phyloP scores from a whole-genome alignment of 1,140 invertebrate genomes.

The Goniozus legneri region DNA sequence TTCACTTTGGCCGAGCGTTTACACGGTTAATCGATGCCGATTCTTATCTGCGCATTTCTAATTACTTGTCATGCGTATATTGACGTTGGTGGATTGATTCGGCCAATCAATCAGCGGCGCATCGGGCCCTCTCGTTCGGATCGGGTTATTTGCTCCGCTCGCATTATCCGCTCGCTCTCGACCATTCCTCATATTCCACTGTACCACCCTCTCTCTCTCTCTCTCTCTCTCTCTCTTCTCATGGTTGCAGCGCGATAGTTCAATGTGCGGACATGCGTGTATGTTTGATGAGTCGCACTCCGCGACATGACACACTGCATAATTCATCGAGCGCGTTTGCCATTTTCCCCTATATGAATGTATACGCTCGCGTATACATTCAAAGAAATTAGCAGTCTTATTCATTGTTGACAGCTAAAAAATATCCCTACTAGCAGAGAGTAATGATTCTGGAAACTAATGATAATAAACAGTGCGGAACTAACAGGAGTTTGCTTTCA shows the following conservation, averaged over 20 bases:
- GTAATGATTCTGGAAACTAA: too few relatives aligned
- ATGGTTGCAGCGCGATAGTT: too few relatives aligned
- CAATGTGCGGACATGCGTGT: conserved; percentile 17
- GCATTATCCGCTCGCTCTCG: not conserved
- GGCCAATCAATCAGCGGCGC: conserved; percentile 16
- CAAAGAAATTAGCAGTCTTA: too few relatives aligned
- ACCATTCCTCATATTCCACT: not conserved
- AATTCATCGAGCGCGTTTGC: conserved; percentile 26
- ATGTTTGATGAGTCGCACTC: conserved; percentile 29
- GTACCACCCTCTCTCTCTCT: conserved; percentile 3
- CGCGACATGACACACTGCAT: conserved; percentile 28
- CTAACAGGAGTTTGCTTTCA: conserved; percentile 22
- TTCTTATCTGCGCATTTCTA: conserved; percentile 18
- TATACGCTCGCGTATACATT: too few relatives aligned
- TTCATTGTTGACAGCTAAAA: too few relatives aligned
- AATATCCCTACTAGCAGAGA: too few relatives aligned
- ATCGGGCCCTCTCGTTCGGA: conserved; percentile 2
- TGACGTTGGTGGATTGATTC: conserved; percentile 15
- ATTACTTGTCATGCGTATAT: too few relatives aligned
- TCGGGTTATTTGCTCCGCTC: conserved; percentile 1
- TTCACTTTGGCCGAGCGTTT: too few relatives aligned
- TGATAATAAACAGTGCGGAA: conserved; percentile 17
- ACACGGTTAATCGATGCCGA: too few relatives aligned
- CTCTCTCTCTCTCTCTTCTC: not conserved
- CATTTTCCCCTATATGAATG: too few relatives aligned